phyloP scores from a whole-genome alignment of 1,140 invertebrate genomes.

The Megalonaias nervosa region DNA sequence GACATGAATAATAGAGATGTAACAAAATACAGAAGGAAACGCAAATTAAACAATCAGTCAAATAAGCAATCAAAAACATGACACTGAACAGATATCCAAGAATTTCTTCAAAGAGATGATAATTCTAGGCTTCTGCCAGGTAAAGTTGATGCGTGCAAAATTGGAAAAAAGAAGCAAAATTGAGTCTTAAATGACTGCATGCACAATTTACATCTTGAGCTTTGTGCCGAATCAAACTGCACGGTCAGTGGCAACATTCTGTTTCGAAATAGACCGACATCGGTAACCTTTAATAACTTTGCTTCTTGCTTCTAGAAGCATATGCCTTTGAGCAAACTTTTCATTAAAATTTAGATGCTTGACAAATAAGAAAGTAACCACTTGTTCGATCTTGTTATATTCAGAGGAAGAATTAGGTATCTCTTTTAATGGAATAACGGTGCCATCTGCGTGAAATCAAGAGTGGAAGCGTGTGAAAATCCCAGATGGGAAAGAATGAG shows the following conservation, averaged over 20 bases:
- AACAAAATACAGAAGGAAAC: slow-evolving; percentile 17
- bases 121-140: slow-evolving; percentile 18
- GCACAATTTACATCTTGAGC: slow-evolving; percentile 1
- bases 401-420: slow-evolving; percentile 4
- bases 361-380: slow-evolving; percentile 8
- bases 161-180: too few species aligned
- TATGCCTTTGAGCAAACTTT: slow-evolving; percentile 18
- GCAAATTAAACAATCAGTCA: neutral
- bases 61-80: neutral
- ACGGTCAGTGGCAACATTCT: slow-evolving; percentile 4
- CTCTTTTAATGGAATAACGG: neutral
- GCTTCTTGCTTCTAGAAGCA: slow-evolving; percentile 15
- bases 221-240: slow-evolving; percentile 4
- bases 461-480: slow-evolving; percentile 30
- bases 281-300: slow-evolving; percentile 7
- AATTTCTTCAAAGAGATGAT: slow-evolving; percentile 13
- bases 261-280: slow-evolving; percentile 5
- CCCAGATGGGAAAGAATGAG: slow-evolving; percentile 21
- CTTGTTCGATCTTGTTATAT: slow-evolving; percentile 4
- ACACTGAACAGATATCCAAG: neutral
- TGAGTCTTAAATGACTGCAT: too few species aligned
- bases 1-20: neutral
- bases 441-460: slow-evolving; percentile 7
- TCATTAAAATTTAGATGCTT: slow-evolving; percentile 8
- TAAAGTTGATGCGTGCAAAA: slow-evolving; percentile 6